phyloP scores from a whole-genome alignment of 2,888 invertebrate genomes.

The Aleiodes testaceus region DNA sequence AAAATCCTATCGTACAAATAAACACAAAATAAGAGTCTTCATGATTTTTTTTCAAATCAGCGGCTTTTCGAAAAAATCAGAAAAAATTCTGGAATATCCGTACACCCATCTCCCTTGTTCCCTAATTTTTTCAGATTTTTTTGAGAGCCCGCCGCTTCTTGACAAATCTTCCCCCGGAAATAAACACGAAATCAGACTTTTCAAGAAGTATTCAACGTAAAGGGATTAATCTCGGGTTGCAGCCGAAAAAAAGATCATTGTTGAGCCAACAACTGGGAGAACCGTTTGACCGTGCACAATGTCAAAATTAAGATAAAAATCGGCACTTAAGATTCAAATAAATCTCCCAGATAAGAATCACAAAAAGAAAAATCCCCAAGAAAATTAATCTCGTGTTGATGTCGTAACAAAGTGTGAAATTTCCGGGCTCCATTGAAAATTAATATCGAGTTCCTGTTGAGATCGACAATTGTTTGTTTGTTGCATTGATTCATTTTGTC shows the following conservation, averaged over 20 bases:
- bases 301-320: slow-evolving; percentile 66
- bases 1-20: too few species aligned
- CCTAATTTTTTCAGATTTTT: too few species aligned
- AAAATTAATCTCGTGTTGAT: slow-evolving; percentile 14
- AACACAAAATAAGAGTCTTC: too few species aligned
- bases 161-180: too few species aligned
- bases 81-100: too few species aligned
- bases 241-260: not conserved
- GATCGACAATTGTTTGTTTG: not conserved
- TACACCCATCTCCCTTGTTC: too few species aligned
- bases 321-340: slow-evolving; percentile 52
- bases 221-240: too few species aligned
- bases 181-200: too few species aligned
- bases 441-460: not conserved
- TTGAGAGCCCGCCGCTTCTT: too few species aligned
- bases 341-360: not conserved
- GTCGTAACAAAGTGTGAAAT: slow-evolving; percentile 2
- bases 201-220: too few species aligned
- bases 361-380: not conserved
- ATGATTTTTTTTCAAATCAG: too few species aligned
- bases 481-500: not conserved
- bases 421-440: not conserved
- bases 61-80: too few species aligned
- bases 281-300: slow-evolving; percentile 62
- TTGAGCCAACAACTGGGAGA: slow-evolving; percentile 39